Percentiles rank a stretch among this genome's conserved stretches.
Conservation (phyloP, 2,888 invertebrate species). For the Schrankia costaestrigalis region DNA sequence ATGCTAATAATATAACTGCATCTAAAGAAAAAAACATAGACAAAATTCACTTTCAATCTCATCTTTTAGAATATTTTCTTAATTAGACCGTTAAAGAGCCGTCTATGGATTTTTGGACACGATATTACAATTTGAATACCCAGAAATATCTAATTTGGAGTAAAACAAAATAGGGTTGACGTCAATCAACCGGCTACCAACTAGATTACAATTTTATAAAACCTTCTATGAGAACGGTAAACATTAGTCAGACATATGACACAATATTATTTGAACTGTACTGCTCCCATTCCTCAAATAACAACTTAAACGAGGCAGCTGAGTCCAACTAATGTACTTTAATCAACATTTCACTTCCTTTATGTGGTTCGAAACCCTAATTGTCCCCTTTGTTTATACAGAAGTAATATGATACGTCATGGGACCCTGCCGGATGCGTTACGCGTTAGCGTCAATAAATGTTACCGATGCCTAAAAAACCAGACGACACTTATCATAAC, state of each 20-base stretch:
- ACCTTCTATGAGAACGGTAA: not conserved
- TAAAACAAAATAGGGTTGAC: no score
- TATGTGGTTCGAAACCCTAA: slow-evolving; percentile 56
- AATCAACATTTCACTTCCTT: slow-evolving; percentile 53
- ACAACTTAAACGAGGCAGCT: slow-evolving; percentile 17
- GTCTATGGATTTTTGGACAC: no score
- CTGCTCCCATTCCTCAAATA: slow-evolving; percentile 24
- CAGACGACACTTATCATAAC: slow-evolving; percentile 59
- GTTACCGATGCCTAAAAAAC: slow-evolving; percentile 64
- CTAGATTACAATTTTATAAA: no score
- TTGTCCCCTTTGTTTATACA: slow-evolving; percentile 74
- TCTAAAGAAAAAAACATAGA: no score
- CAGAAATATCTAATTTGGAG: no score
- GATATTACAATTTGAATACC: no score
- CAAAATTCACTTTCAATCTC: no score
- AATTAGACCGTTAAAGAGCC: no score
- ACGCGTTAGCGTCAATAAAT: slow-evolving; percentile 75
- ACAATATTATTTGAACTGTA: slow-evolving; percentile 7
- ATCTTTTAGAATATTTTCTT: no score
- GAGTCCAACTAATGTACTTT: slow-evolving; percentile 31
- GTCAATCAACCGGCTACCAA: no score
- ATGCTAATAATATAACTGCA: no score
- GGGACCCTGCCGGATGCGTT: slow-evolving; percentile 66
- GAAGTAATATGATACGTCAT: slow-evolving; percentile 71
- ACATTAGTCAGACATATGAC: slow-evolving; percentile 7